Evolutionary conservation across 2,797 vertebrate genomes (phyloP).

Genomic region (Sarcophilus harrisii): DNA sequence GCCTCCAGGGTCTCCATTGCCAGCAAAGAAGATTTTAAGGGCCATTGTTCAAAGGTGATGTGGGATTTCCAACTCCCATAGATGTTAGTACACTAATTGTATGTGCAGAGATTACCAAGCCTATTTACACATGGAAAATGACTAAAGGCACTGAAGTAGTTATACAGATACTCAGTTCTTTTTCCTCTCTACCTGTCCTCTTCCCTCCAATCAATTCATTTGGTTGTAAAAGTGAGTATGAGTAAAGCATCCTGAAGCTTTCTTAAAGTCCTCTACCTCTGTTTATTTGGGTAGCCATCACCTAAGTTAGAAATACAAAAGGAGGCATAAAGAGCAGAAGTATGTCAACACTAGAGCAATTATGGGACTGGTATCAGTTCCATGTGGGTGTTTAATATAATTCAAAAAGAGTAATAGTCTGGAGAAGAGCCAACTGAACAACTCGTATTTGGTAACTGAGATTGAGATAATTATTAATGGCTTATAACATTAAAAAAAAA

Average conservation of each 20-base stretch:
- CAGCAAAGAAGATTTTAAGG: not conserved
- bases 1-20: not conserved
- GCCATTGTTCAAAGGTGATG: not conserved
- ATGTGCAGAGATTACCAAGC: not conserved
- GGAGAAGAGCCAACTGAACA: slow-evolving; percentile 48
- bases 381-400: not conserved
- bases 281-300: not conserved
- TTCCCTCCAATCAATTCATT: not conserved
- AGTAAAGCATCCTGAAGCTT: not conserved
- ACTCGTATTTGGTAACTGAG: slow-evolving; percentile 54
- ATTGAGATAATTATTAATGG: slow-evolving; percentile 27
- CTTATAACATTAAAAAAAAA: too few relatives aligned
- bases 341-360: not conserved
- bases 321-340: not conserved
- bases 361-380: not conserved
- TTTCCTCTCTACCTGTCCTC: not conserved
- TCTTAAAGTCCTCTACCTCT: not conserved
- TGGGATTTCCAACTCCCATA: not conserved
- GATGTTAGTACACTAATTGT: not conserved
- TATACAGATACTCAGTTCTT: not conserved
- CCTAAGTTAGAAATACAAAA: not conserved
- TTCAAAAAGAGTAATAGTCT: slow-evolving; percentile 29
- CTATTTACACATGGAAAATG: not conserved
- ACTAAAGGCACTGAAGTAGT: not conserved
- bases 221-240: not conserved